Conservation (phyloP, 2,888 invertebrate species). For the Schizotus pectinicornis region DNA sequence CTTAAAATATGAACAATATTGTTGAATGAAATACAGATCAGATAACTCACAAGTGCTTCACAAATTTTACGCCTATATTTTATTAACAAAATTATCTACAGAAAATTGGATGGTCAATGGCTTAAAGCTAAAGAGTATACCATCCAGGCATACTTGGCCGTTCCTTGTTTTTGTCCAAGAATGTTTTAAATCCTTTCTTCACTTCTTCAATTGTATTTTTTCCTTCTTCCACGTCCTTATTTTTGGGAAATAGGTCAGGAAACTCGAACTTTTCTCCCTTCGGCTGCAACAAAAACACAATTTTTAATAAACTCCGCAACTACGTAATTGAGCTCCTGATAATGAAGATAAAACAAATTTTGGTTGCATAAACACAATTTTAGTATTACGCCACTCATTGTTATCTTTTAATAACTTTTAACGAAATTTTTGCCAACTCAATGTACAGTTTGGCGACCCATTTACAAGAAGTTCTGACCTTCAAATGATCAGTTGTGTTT, state of each 20-base stretch:
- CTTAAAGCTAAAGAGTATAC: conserved; percentile 69
- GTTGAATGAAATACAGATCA: no score
- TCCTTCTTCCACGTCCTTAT: conserved; percentile 59
- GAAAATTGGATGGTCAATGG: background rate
- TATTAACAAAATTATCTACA: conserved; percentile 2
- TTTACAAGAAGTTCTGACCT: no score
- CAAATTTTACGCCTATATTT: no score
- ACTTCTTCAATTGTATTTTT: conserved; percentile 68
- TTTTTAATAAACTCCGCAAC: background rate
- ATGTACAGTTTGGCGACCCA: no score
- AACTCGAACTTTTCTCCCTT: conserved; percentile 75
- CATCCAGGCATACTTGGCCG: conserved; percentile 78
- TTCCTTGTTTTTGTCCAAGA: conserved; percentile 68
- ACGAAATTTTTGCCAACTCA: no score
- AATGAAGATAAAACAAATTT: background rate
- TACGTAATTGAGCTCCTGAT: background rate
- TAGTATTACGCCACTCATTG: no score
- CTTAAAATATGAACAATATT: no score
- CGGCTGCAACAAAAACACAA: conserved; percentile 63
- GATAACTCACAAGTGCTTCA: no score
- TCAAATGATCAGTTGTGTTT: background rate
- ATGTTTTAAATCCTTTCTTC: conserved; percentile 66
- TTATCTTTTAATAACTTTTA: no score
- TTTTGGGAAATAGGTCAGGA: conserved; percentile 72
- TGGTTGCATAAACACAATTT: background rate